Percentiles rank a stretch among this genome's conserved stretches.
phyloP scores from a whole-genome alignment of 2,113 vertebrate genomes.

The Limanda limanda region DNA sequence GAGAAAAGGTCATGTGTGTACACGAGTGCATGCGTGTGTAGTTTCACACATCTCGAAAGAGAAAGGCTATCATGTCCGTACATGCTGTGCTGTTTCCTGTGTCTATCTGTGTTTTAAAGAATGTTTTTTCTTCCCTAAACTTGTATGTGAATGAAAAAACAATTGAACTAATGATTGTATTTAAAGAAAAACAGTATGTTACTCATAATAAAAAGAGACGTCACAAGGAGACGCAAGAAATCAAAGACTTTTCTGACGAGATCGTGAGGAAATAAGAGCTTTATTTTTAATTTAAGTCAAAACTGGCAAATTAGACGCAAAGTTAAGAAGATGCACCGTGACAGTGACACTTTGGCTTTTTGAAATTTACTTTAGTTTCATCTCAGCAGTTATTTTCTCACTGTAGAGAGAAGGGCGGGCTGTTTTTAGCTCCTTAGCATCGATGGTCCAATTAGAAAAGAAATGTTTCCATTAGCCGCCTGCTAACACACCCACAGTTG shows the following conservation, averaged over 20 bases:
- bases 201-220: slow-evolving; percentile 14
- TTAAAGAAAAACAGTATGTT: slow-evolving; percentile 37
- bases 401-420: neutral
- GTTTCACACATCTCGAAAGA: slow-evolving; percentile 32
- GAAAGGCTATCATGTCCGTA: slow-evolving; percentile 31
- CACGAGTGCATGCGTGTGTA: slow-evolving; percentile 43
- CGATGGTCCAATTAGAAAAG: neutral
- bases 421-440: neutral
- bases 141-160: slow-evolving; percentile 65
- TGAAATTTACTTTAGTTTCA: neutral
- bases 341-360: neutral
- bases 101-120: slow-evolving; percentile 39
- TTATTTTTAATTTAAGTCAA: neutral
- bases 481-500: slow-evolving; percentile 3
- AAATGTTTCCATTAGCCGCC: neutral
- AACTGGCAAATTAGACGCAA: neutral
- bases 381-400: neutral
- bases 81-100: slow-evolving; percentile 43
- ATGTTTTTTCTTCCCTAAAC: slow-evolving; percentile 44
- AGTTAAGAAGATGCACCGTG: neutral
- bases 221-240: no score
- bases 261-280: slow-evolving; percentile 50
- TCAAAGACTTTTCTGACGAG: slow-evolving; percentile 27
- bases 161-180: slow-evolving; percentile 73
- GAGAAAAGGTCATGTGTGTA: slow-evolving; percentile 15